phyloP scores from a whole-genome alignment of 2,888 invertebrate genomes.

The Fabriciana adippe region DNA sequence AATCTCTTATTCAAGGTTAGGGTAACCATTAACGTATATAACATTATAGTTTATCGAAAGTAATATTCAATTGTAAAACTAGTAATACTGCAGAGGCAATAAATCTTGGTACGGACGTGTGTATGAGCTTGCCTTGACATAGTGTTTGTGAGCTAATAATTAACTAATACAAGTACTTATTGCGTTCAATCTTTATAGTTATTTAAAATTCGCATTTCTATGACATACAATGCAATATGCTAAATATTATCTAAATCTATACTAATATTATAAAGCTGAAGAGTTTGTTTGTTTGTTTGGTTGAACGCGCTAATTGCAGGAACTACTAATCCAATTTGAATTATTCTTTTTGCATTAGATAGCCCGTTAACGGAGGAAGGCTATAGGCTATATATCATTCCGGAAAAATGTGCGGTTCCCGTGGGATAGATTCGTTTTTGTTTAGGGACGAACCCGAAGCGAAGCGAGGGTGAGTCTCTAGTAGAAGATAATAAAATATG shows the following conservation, averaged over 20 bases:
- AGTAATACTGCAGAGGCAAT: slow-evolving; percentile 63
- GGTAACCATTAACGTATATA: slow-evolving; percentile 29
- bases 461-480: too few species aligned
- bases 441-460: too few species aligned
- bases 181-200: slow-evolving; percentile 1
- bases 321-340: too few species aligned
- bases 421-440: too few species aligned
- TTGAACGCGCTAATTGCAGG: too few species aligned
- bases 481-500: not conserved
- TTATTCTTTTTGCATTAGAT: too few species aligned
- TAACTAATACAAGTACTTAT: slow-evolving; percentile 8
- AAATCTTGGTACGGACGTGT: slow-evolving; percentile 63
- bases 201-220: not conserved
- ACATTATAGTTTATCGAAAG: slow-evolving; percentile 55
- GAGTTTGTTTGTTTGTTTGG: too few species aligned
- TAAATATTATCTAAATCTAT: not conserved
- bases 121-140: slow-evolving; percentile 48
- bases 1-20: slow-evolving; percentile 53
- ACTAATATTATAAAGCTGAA: too few species aligned
- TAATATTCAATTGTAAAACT: slow-evolving; percentile 64
- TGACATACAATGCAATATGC: not conserved
- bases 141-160: slow-evolving; percentile 45
- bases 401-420: too few species aligned
- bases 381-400: too few species aligned
- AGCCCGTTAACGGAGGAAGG: too few species aligned